These are phyloP conservation scores for Norana najaformis DNA, from an alignment of 2,888 invertebrate species.

Conservation along the genomic window DNA sequence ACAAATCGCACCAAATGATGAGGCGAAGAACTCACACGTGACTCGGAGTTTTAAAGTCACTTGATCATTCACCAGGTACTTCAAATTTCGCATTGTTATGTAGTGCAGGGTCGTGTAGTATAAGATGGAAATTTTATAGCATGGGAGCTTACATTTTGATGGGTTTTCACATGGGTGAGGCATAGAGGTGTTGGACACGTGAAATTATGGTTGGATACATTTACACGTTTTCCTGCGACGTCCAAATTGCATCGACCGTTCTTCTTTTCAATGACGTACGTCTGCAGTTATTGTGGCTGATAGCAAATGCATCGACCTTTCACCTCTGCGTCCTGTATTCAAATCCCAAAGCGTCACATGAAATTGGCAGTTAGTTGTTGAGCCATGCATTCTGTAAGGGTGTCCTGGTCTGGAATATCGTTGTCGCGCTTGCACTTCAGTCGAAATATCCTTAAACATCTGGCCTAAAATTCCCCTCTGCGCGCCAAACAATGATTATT, in stretches of 20 bases:
- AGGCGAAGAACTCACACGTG: not conserved
- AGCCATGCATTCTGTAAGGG: no score
- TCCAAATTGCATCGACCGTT: not conserved
- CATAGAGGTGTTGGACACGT: not conserved
- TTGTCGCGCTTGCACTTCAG: not conserved
- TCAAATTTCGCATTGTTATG: not conserved
- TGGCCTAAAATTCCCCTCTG: not conserved
- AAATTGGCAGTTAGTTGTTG: not conserved
- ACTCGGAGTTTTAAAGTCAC: not conserved
- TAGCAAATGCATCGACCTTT: not conserved
- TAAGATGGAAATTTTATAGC: not conserved
- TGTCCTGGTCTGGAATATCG: not conserved
- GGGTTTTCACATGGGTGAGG: not conserved
- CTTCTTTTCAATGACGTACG: not conserved
- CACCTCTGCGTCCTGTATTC: not conserved
- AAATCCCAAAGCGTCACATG: not conserved
- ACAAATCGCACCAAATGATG: not conserved
- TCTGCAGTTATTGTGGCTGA: not conserved
- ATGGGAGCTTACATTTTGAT: no score
- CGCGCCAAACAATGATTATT: not conserved
- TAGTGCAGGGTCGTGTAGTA: no score
- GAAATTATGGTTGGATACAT: not conserved
- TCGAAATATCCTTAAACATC: not conserved
- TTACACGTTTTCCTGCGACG: not conserved
- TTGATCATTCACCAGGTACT: not conserved